A percentile compares a stretch with the other conserved stretches of the same genome.
phyloP scores from a whole-genome alignment of 2,888 invertebrate genomes.

The Eudasyphora cyanicolor region DNA sequence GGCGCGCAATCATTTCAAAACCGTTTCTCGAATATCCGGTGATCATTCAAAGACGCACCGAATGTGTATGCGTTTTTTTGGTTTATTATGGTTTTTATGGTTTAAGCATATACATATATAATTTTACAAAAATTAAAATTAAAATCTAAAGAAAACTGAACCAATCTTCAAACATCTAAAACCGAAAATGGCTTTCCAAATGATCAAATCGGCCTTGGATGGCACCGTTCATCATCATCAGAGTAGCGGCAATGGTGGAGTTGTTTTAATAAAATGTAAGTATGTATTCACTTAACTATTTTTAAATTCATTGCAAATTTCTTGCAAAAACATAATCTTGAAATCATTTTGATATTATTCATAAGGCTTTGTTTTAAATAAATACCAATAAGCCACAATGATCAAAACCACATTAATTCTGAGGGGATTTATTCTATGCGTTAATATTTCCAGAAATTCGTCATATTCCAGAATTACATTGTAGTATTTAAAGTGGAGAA shows the following conservation, averaged over 20 bases:
- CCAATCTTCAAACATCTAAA: constrained; percentile 11
- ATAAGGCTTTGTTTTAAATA: neutral
- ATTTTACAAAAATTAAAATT: constrained; percentile 11
- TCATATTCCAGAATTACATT: no score
- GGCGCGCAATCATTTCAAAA: neutral
- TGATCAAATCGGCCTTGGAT: constrained; percentile 77
- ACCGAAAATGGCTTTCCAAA: constrained; percentile 75
- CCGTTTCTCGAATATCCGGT: constrained; percentile 21
- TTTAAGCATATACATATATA: no score
- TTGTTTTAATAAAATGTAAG: constrained; percentile 78
- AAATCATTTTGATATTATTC: neutral
- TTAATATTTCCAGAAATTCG: neutral
- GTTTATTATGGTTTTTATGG: constrained; percentile 52
- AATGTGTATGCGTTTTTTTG: neutral
- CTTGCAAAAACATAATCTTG: neutral
- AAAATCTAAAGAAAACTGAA: constrained; percentile 27
- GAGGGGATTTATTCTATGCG: no score
- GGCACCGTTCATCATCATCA: constrained; percentile 71
- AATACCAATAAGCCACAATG: no score
- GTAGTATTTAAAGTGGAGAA: no score
- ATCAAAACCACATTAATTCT: neutral
- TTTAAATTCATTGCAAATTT: constrained; percentile 4
- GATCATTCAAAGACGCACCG: no score
- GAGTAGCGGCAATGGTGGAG: constrained; percentile 75
- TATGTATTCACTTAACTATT: constrained; percentile 13